Base-by-base conservation (phyloP, 2,113 vertebrate genomes). In the Pterocles burchelli region DNA sequence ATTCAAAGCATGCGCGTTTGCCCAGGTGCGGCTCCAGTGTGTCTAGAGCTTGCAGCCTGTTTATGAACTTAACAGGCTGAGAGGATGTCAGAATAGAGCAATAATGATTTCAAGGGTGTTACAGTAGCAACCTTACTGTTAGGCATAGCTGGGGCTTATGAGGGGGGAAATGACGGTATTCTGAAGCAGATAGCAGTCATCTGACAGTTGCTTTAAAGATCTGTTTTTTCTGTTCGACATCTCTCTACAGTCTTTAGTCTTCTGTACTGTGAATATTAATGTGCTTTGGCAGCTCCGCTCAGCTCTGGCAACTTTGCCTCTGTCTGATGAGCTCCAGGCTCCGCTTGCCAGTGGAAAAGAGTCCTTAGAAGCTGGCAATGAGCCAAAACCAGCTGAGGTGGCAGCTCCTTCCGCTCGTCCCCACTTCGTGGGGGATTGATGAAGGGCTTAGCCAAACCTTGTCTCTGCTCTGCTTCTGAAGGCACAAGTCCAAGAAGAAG, bases 401-500 rank as follows among this genome's bases (percentile, higher is more conserved):
- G 98, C 96, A 57, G 89, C 26, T 49, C 96, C 97, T 97, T 98
- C 98, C 97, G 96, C 97, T 98, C 95, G 12, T 88, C 93, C 81
- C 84, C 62, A 0, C n/a, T 51, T 41, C 5, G 9, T 4, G 17
- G 78, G 95, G 96, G 87, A 78, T 85, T 92, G 98, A 98, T 98
- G 98, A 98, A 97, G 98, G 97, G 87, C 94, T 95, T 93, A 84
- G 93, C 97, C 97, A 48, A 93, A 94, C 89, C 95, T 92, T 96
- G 75, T 96, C 89, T 98, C 90, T 98, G 96, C 97, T 98, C 89
- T 97, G 94, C 96, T 94, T 74, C 96, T 98, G 96, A 98, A 99
- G 99, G 99, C 99, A 99, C 98, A 99, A 99, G 85, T 99, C 99
- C 88, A 99, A 99, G 98, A 99, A 99, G 99, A 99, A 99, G 99